Percentiles rank a stretch among this genome's conserved stretches.
Evolutionary conservation across 2,797 vertebrate species (phyloP).

Genomic region (Ambastaia sidthimunki): DNA sequence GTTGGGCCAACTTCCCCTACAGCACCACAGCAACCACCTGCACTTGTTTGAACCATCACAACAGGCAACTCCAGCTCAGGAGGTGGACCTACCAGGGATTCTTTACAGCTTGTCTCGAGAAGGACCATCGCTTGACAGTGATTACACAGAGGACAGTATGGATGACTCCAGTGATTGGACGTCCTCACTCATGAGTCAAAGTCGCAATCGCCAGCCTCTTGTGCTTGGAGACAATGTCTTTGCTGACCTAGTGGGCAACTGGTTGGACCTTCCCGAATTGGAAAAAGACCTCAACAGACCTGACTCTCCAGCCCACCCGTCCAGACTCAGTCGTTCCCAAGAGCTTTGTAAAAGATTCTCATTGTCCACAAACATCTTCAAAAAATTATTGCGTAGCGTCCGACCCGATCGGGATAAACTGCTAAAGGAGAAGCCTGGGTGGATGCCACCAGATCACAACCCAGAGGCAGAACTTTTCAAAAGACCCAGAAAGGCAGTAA

Average conservation of each 20-base stretch:
- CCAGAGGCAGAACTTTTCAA: slow-evolving; percentile 82
- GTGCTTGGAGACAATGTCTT: slow-evolving; percentile 94
- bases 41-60: slow-evolving; percentile 45
- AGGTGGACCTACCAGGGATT: slow-evolving; percentile 74
- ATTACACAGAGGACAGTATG: slow-evolving; percentile 74
- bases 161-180: slow-evolving; percentile 92
- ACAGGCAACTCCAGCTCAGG: neutral
- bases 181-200: slow-evolving; percentile 90
- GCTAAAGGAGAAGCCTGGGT: slow-evolving; percentile 91
- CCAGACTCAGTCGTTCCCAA: slow-evolving; percentile 79
- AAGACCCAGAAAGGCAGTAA: slow-evolving; percentile 83
- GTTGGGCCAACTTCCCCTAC: slow-evolving; percentile 69
- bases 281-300: slow-evolving; percentile 77
- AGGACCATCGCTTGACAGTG: slow-evolving; percentile 76
- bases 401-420: slow-evolving; percentile 91
- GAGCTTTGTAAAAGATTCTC: slow-evolving; percentile 91
- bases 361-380: slow-evolving; percentile 93
- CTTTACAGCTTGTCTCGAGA: slow-evolving; percentile 78
- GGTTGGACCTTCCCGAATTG: slow-evolving; percentile 92
- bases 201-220: slow-evolving; percentile 91
- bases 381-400: slow-evolving; percentile 92
- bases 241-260: slow-evolving; percentile 95
- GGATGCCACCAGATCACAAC: slow-evolving; percentile 79
- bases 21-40: slow-evolving; percentile 50
- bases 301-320: slow-evolving; percentile 73